Conservation (phyloP, 2,797 vertebrate genomes). For the Notoglanidium macrostoma region DNA sequence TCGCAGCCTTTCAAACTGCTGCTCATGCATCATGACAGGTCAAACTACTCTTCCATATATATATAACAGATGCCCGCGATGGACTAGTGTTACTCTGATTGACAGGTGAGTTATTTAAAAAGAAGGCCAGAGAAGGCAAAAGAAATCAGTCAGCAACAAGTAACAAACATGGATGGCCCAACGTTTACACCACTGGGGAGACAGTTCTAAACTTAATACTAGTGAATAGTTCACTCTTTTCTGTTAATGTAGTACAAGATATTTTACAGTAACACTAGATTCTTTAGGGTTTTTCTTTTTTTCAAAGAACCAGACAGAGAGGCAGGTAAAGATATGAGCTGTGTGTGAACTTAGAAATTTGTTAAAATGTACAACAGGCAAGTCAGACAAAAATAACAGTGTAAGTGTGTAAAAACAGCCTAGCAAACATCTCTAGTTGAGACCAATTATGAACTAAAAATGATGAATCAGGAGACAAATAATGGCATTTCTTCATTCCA, state of each 20-base stretch:
- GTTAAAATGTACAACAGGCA: not conserved
- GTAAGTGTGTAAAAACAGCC: not conserved
- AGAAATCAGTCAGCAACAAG: not conserved
- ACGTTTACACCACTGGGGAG: not conserved
- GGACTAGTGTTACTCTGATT: not conserved
- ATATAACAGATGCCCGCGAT: not conserved
- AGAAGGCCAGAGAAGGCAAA: not conserved
- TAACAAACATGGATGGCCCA: not conserved
- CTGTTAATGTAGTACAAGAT: not conserved
- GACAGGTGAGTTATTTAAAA: conserved; percentile 1
- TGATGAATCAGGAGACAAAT: not conserved
- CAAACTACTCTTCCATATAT: conserved; percentile 41
- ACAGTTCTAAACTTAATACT: not conserved
- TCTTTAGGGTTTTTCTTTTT: not conserved
- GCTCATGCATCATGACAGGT: conserved; percentile 46
- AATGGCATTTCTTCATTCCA: not conserved
- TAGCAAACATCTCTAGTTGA: not conserved
- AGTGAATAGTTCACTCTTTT: not conserved
- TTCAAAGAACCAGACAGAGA: not conserved
- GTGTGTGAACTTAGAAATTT: no score
- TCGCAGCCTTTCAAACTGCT: conserved; percentile 1
- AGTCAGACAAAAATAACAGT: not conserved
- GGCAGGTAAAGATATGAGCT: not conserved
- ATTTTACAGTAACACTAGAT: not conserved
- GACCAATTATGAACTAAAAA: not conserved